A percentile compares a stretch with the other conserved stretches of the same genome.
phyloP scores from a whole-genome alignment of 2,113 vertebrate species.

The Cryptotis parvus region DNA sequence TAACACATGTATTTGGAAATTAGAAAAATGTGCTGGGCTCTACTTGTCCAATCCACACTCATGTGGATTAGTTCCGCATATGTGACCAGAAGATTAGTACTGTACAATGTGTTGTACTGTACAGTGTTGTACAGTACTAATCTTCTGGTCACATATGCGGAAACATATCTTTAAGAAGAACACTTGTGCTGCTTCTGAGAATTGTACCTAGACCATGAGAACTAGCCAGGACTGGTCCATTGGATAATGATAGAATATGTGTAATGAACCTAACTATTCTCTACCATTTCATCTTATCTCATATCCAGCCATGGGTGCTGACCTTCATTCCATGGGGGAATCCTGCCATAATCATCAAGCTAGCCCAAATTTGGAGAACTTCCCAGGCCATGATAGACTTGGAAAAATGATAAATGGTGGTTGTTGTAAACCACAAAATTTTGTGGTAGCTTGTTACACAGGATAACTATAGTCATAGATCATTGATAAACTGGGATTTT shows the following conservation, averaged over 20 bases:
- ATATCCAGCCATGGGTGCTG: not conserved
- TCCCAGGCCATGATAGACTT: not conserved
- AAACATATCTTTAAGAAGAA: not conserved
- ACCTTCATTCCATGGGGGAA: not conserved
- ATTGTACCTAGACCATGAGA: not conserved
- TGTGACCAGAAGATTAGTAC: too few species aligned
- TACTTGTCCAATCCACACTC: too few species aligned
- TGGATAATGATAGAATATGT: accelerated
- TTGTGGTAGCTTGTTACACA: not conserved
- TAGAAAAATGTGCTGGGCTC: not conserved
- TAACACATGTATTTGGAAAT: not conserved
- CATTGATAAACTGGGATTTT: not conserved
- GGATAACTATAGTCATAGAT: not conserved
- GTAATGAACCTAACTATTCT: not conserved
- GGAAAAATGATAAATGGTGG: not conserved
- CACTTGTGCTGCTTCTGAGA: not conserved
- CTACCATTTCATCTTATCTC: not conserved
- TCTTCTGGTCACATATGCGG: not conserved
- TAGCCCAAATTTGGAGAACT: not conserved
- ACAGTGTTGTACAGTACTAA: not conserved
- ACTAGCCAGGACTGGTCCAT: not conserved
- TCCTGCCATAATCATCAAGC: accelerated
- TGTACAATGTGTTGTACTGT: too few species aligned
- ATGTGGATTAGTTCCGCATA: too few species aligned
- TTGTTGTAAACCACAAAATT: not conserved